Evolutionary conservation across 2,113 vertebrate species (phyloP), one percentile per base, ranked within the genome.

Genomic region (Callospermophilus lateralis): DNA sequence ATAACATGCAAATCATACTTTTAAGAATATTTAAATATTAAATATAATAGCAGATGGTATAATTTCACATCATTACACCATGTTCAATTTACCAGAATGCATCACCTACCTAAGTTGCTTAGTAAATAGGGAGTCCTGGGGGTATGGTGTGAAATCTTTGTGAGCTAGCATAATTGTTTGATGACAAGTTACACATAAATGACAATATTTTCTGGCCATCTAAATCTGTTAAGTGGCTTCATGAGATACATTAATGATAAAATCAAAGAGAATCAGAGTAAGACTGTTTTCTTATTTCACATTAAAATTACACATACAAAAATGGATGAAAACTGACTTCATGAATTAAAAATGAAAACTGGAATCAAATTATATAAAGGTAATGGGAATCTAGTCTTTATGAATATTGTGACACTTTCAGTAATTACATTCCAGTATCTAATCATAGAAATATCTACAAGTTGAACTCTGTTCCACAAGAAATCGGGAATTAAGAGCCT

Each of bases 271-370:
- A 80, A 84, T 77, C 37, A 53, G 84, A 80, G 11, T 28, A 79
- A 26, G 22, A 20, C 20, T 95, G 37, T 96, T 87, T 84, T 85
- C 67, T 84, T 80, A 58, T 58, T 97, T 90, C 42, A 74, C 78
- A 90, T 67, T 76, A 81, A 90, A 94, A 63, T n/a, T 32, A 92
- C 34, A 90, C 32, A 85, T 67, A 93, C 63, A 92, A 92, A 89
- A 90, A 67, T 61, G 39, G 90, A 95, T 96, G 37, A 96, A 96
- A 95, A 93, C 2, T 37, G 45, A 96, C 84, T 95, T 97, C 95
- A 95, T 97, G 89, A 97, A 97, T 97, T 97, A 97, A 94, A 95
- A 94, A 97, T 94, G 92, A 95, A 92, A 85, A 94, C 58, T 65
- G 53, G 42, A 94, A 97, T 97, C 80, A 97, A 96, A 93, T 96